Percentiles rank a stretch among this genome's conserved stretches.
phyloP scores from a whole-genome alignment of 2,113 vertebrate genomes.

The Cavia aperea region DNA sequence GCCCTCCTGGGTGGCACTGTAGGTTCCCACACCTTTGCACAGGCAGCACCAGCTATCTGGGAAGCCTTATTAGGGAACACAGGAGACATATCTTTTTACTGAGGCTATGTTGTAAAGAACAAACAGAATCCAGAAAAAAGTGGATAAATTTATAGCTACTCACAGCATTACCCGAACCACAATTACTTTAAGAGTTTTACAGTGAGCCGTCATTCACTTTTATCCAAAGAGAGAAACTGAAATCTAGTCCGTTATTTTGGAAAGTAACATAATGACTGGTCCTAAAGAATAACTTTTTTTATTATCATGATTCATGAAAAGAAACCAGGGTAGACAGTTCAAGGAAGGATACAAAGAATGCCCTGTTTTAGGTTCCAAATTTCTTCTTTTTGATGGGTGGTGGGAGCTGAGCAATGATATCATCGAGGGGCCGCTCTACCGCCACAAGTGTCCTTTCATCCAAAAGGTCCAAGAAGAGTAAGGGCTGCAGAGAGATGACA shows the following conservation, averaged over 20 bases:
- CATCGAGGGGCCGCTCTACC: slow-evolving; percentile 89
- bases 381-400: slow-evolving; percentile 90
- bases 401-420: slow-evolving; percentile 86
- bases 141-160: background rate
- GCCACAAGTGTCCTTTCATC: slow-evolving; percentile 87
- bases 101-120: background rate
- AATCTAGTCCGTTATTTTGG: background rate
- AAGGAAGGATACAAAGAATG: slow-evolving; percentile 25
- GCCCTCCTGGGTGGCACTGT: background rate
- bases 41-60: background rate
- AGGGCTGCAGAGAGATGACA: slow-evolving; percentile 75
- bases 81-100: background rate
- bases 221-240: slow-evolving; percentile 12
- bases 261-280: slow-evolving; percentile 13
- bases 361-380: slow-evolving; percentile 87
- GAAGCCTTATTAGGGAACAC: background rate
- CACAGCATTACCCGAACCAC: background rate
- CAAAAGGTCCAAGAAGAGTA: slow-evolving; percentile 84
- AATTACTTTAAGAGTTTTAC: background rate
- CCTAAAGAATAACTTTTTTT: slow-evolving; percentile 66
- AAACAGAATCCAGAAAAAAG: background rate
- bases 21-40: background rate
- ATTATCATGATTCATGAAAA: slow-evolving; percentile 62
- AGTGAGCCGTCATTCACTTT: background rate
- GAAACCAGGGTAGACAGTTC: slow-evolving; percentile 41